Conservation (phyloP, 2,113 vertebrate species). For the Cebus imitator region DNA sequence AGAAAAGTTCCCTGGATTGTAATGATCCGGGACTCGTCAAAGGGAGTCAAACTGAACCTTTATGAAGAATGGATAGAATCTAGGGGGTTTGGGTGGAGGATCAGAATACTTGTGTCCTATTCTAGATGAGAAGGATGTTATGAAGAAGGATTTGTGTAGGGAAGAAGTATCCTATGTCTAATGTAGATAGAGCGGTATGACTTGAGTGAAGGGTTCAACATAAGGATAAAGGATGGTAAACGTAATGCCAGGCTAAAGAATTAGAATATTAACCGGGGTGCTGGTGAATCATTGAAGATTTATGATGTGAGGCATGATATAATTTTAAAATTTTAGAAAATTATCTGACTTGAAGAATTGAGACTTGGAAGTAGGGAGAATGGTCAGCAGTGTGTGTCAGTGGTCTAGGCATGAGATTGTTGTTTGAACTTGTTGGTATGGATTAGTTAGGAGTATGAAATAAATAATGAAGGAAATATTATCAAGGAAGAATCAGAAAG, state of each 20-base stretch:
- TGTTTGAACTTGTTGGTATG: background rate
- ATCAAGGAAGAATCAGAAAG: background rate
- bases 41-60: background rate
- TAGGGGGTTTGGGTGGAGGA: background rate
- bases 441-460: background rate
- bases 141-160: background rate
- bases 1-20: background rate
- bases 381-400: background rate
- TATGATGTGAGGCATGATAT: background rate
- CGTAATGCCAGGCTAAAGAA: background rate
- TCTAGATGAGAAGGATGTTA: background rate
- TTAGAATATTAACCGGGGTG: background rate
- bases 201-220: background rate
- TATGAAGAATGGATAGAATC: background rate
- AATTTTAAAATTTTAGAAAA: conserved; percentile 10
- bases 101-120: background rate
- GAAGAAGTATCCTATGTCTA: background rate
- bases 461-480: background rate
- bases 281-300: background rate
- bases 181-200: background rate
- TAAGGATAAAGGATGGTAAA: background rate
- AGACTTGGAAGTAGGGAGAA: background rate
- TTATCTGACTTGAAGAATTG: background rate
- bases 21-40: background rate
- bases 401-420: background rate